These are phyloP conservation scores for Bolinopsis microptera DNA, from an alignment of 37 sponge, comb jelly and placozoan species.

Conservation along the genomic window DNA sequence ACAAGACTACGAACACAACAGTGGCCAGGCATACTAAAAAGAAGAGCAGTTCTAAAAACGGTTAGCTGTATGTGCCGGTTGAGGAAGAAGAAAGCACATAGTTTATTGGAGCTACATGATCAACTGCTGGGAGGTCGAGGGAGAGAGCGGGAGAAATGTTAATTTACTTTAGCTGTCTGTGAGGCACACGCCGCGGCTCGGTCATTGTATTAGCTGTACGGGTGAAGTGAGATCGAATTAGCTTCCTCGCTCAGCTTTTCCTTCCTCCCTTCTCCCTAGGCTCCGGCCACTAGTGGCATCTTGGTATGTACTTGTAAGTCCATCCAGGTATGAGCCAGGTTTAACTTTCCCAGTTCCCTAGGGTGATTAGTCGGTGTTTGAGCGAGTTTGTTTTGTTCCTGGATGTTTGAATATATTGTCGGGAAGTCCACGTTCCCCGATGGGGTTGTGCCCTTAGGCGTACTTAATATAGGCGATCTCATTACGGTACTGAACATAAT, in stretches of 20 bases:
- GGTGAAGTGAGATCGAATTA: neutral
- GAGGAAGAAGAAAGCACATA: neutral
- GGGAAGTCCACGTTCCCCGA: neutral
- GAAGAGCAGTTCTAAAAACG: neutral
- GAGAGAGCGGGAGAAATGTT: neutral
- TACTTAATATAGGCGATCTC: neutral
- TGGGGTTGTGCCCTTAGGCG: neutral
- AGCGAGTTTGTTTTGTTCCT: too few relatives aligned
- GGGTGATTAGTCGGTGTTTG: neutral
- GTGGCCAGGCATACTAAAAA: too few relatives aligned
- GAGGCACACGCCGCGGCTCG: neutral
- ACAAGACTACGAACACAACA: too few relatives aligned
- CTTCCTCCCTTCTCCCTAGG: neutral
- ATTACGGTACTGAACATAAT: neutral
- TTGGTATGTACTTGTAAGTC: too few relatives aligned
- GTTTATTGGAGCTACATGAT: neutral
- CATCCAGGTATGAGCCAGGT: neutral
- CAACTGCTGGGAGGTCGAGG: neutral
- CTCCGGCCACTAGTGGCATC: too few relatives aligned
- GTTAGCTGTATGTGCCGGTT: neutral
- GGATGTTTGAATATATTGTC: neutral
- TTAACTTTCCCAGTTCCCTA: neutral
- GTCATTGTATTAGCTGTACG: neutral
- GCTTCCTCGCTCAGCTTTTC: neutral
- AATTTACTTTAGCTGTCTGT: neutral